Base-by-base conservation (phyloP, 1,140 invertebrate genomes). In the Choristoneura fumiferana region DNA sequence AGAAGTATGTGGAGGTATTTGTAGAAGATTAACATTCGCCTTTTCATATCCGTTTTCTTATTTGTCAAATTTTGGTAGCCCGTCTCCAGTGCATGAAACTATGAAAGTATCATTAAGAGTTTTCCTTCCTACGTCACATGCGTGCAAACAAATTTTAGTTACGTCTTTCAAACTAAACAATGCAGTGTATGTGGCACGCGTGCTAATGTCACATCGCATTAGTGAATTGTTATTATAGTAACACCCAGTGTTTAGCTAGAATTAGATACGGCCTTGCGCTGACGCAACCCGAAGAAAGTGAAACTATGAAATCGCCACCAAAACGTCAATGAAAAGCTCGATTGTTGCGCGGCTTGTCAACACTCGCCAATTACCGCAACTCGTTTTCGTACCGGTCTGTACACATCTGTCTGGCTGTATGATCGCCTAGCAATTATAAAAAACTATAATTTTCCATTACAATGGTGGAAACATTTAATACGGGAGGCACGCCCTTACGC, bases 261-360 rank as follows among this genome's bases (percentile, higher is more conserved):
- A 54, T 55, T 60, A 53, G 45, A 59, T 58, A 59, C 59, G 67
- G 66, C 70, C 70, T 76, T 71, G 70, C 45, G 15, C 38, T 73
- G 71, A 69, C 71, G 73, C 64, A 76, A 76, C 54, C 34, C 22
- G 53, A 76, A 69, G 74, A 73, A 76, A 76, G 74, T 73, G 74
- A 76, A 76, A 73, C 71, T 62, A 64, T 56, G 65, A 71, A 69
- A 71, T 67, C 63, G 63, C 69, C 59, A 63, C 63, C 63, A 63
- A 75, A 72, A 67, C 65, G 65, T 49, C 52, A 63, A 67, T 69
- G 62, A 73, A 69, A 69, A 67, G 58, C 58, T 45, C 59, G 62
- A 49, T 70, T 59, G 60, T 65, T 65, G 65, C 53, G 58, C 49
- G 49, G 67, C 67, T 74, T 71, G 71, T 74, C 71, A 74, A 68